Base-by-base conservation (phyloP, 2,113 vertebrate species). In the Petrocephalus zakoni region DNA sequence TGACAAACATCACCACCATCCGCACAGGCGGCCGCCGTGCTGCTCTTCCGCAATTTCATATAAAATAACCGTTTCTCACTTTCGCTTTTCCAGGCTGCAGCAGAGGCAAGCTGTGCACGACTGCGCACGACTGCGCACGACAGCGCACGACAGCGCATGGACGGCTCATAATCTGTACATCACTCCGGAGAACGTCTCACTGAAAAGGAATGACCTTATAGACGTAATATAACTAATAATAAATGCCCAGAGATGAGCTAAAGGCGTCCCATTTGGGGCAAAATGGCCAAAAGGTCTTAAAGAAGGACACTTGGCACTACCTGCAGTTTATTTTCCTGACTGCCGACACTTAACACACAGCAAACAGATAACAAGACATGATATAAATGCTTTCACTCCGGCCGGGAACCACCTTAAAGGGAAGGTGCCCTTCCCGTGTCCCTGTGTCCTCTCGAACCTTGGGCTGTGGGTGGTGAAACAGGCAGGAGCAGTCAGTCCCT, bases 321-420 rank as follows among this genome's bases (percentile, higher is more conserved):
- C 83, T 19, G n/a, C 21, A 47, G 11, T 88, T 84, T 88, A 88
- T 88, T 88, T 56, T 88, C 21, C 53, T 21, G 29, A 82, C 55
- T 22, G 37, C 75, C 25, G 47, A 68, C 64, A 81, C 9, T 21
- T 42, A 56, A 56, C 29, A 81, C 51, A 82, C 68, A 53, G 87
- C 87, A 88, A 53, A 88, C 52, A n/a, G 37, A 68, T 25, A 55
- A 68, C 64, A 64, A 49, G 22, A 75, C 37, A 55, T 61, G 78
- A 88, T 10, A 82, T 56, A 61, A 61, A 88, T 61, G 78, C 78
- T 56, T 47, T 42, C 15, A 49, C 21, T 72, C 86, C 42, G 47
- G 56, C 4, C 34, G 34, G 22, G 64, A 11, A 47, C 75, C 47
- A n/a, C 22, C 25, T 42, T 22, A 25, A 46, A 6, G 15, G 15